These are phyloP conservation scores for Planiliza haematocheilus DNA, from an alignment of 2,113 vertebrate species.

Conservation along the genomic window DNA sequence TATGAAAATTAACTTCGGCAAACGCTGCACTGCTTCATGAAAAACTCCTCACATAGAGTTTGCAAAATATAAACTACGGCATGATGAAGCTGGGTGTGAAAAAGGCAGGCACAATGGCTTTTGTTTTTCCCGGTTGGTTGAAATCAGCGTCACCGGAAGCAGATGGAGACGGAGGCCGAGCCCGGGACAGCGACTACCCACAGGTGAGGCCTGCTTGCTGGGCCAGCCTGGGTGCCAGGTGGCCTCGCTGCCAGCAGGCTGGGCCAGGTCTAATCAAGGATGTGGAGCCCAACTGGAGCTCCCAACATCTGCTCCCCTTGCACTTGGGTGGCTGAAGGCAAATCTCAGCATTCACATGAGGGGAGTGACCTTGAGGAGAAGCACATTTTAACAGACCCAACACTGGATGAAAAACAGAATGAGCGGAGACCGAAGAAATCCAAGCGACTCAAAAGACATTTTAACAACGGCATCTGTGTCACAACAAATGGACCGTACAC, in stretches of 20 bases:
- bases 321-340: slow-evolving; percentile 79
- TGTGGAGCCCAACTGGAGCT: slow-evolving; percentile 81
- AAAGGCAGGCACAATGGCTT: slow-evolving; percentile 31
- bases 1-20: slow-evolving; percentile 85
- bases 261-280: slow-evolving; percentile 80
- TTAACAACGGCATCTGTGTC: slow-evolving; percentile 67
- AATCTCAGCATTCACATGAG: slow-evolving; percentile 60
- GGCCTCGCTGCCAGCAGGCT: slow-evolving; percentile 79
- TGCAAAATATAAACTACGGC: slow-evolving; percentile 74
- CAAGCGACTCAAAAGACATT: slow-evolving; percentile 65
- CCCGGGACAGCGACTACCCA: slow-evolving; percentile 60
- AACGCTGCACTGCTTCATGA: slow-evolving; percentile 67
- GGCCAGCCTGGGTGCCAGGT: slow-evolving; percentile 80
- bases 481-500: slow-evolving; percentile 64
- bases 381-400: slow-evolving; percentile 62
- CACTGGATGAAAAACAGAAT: slow-evolving; percentile 66
- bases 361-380: slow-evolving; percentile 80
- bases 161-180: slow-evolving; percentile 54
- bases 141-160: slow-evolving; percentile 37
- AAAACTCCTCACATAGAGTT: slow-evolving; percentile 77
- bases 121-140: slow-evolving; percentile 36
- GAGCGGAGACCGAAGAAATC: slow-evolving; percentile 62
- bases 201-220: slow-evolving; percentile 78
- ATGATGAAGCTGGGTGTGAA: slow-evolving; percentile 36
- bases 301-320: slow-evolving; percentile 82